phyloP scores from a whole-genome alignment of 92 coral and sea anemone species.

The Zoanthus gigantus region DNA sequence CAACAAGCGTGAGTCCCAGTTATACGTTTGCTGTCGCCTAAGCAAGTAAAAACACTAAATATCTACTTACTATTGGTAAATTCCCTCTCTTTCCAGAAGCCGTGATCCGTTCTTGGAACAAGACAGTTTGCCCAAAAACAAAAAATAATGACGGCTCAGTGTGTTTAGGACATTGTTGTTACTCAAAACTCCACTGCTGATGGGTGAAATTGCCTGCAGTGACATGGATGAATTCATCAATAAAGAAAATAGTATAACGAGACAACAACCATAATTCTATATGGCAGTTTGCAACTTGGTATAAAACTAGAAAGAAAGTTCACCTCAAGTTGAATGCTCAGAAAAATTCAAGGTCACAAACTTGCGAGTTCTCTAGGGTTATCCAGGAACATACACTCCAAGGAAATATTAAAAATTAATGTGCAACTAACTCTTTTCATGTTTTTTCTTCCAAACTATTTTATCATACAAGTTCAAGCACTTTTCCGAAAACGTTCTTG shows the following conservation, averaged over 20 bases:
- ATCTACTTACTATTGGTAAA: constrained; percentile 91
- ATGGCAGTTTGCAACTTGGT: no score
- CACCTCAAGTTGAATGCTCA: no score
- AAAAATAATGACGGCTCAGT: constrained; percentile 90
- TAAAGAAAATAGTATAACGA: not conserved
- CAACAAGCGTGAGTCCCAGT: no score
- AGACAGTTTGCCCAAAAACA: constrained; percentile 92
- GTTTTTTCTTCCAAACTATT: no score
- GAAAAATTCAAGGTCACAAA: no score
- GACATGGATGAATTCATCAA: not conserved
- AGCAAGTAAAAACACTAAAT: not conserved
- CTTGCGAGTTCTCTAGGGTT: no score
- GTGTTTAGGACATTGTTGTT: constrained; percentile 84
- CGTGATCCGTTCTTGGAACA: constrained; percentile 81
- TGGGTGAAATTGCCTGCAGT: constrained; percentile 79
- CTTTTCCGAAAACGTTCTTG: no score
- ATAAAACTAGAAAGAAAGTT: no score
- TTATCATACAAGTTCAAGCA: no score
- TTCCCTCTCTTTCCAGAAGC: constrained; percentile 85
- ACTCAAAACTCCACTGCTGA: constrained; percentile 86
- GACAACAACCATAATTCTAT: not conserved
- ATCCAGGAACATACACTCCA: no score
- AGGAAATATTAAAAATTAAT: no score
- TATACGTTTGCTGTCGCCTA: not conserved
- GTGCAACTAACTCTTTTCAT: no score